These are phyloP conservation scores for Emmelina monodactyla DNA, from an alignment of 2,888 invertebrate genomes.

Conservation along the genomic window DNA sequence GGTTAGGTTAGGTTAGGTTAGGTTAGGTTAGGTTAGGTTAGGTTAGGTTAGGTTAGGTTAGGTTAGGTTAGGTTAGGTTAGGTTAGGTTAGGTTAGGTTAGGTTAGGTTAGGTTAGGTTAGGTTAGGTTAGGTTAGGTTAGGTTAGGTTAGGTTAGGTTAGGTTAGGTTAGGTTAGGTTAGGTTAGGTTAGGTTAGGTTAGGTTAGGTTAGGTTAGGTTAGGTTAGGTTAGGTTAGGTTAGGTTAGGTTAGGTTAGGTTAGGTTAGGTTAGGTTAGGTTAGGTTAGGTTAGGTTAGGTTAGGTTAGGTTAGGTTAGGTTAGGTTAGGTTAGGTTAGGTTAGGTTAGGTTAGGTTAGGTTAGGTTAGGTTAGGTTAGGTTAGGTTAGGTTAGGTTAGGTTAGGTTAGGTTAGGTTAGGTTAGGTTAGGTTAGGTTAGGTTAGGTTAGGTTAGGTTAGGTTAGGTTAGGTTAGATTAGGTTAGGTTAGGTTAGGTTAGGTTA, in stretches of 20 bases:
- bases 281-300: constrained; percentile 8
- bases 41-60: constrained; percentile 6
- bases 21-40: constrained; percentile 3
- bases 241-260: constrained; percentile 8
- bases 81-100: constrained; percentile 10
- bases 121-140: constrained; percentile 10
- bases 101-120: constrained; percentile 10
- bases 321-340: constrained; percentile 8
- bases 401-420: constrained; percentile 8
- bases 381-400: constrained; percentile 8
- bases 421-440: constrained; percentile 8
- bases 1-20: constrained; percentile 6
- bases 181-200: constrained; percentile 8
- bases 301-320: constrained; percentile 8
- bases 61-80: constrained; percentile 8
- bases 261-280: constrained; percentile 8
- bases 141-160: constrained; percentile 8
- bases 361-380: constrained; percentile 8
- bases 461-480: constrained; percentile 6
- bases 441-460: constrained; percentile 9
- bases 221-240: constrained; percentile 8
- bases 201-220: constrained; percentile 8
- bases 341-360: constrained; percentile 8
- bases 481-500: constrained; percentile 6
- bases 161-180: constrained; percentile 8